Base-by-base conservation (phyloP, 2,113 vertebrate species). In the Stictonetta naevosa region DNA sequence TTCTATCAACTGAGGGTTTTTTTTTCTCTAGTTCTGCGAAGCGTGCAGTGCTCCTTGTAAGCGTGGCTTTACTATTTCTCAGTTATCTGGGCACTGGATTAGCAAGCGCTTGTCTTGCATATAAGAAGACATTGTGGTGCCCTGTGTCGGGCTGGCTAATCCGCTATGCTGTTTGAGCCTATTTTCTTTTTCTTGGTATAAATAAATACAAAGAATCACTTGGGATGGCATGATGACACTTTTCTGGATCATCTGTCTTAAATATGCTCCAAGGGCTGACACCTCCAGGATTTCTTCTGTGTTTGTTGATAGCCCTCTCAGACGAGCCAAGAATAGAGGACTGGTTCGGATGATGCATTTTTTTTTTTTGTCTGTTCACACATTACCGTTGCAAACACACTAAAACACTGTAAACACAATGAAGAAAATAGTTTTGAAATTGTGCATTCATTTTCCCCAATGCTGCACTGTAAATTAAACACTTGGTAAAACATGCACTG, bases 141-240 rank as follows among this genome's bases (percentile, higher is more conserved):
- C 36, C 38, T 66, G 36, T 2, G 2, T 87, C 4, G 2, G 40
- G n/a, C 76, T 89, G 62, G 69, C 62, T 95, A 93, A 95, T 91
- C 59, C 1, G 2, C 91, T 93, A 76, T n/a, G 59, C 83, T 92
- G 7, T 89, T 77, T 89, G 91, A 76, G 18, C 52, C 71, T 85
- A n/a, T 96, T 93, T 96, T 91, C 50, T 93, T 79, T 79, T 84
- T 72, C 38, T 58, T 76, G 20, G 48, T 92, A 46, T 73, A 94
- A 92, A 89, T 80, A 93, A 95, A 87, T 69, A 55, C 36, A 62
- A 79, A 87, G 77, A 89, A 89, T 82, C 55, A 74, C 46, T 92
- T 88, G 67, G 74, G 55, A 84, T 79, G 80, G 71, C 53, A 92
- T 3, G 3, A 42, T 77, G 91, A 78, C 77, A 76, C 62, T 93